Evolutionary conservation across 2,888 invertebrate genomes (phyloP).

Genomic region (Thereva nobilitata): DNA sequence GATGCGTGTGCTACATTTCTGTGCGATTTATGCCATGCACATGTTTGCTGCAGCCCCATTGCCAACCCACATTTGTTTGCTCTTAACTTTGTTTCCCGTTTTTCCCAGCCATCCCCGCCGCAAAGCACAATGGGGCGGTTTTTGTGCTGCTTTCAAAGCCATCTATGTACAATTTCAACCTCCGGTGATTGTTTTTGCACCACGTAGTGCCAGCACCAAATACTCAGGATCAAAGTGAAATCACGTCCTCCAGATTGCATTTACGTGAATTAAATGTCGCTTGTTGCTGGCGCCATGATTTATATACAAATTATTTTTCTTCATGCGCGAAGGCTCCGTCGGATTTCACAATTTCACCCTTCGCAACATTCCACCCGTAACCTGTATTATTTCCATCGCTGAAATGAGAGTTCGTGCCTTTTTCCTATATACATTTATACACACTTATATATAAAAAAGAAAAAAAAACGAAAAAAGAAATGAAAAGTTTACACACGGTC

Average conservation of each 20-base stretch:
- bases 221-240: constrained; percentile 35
- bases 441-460: too few relatives aligned
- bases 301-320: constrained; percentile 14
- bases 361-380: too few relatives aligned
- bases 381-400: too few relatives aligned
- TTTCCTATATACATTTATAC: too few relatives aligned
- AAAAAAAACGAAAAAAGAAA: too few relatives aligned
- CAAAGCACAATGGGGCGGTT: background rate
- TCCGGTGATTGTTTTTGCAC: constrained; percentile 24
- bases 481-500: too few relatives aligned
- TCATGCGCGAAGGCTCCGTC: background rate
- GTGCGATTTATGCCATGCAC: constrained; percentile 1
- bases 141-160: background rate
- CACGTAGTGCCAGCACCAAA: constrained; percentile 32
- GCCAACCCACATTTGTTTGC: constrained; percentile 12
- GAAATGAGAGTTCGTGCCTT: too few relatives aligned
- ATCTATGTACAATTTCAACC: background rate
- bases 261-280: constrained; percentile 39
- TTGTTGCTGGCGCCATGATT: constrained; percentile 31
- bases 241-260: constrained; percentile 39
- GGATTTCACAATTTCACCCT: too few relatives aligned
- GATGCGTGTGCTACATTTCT: background rate
- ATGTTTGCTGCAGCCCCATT: constrained; percentile 2
- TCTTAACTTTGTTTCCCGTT: background rate
- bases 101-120: background rate